These are phyloP conservation scores for Tiaroga cobitis DNA, from an alignment of 2,797 vertebrate species.

Conservation along the genomic window DNA sequence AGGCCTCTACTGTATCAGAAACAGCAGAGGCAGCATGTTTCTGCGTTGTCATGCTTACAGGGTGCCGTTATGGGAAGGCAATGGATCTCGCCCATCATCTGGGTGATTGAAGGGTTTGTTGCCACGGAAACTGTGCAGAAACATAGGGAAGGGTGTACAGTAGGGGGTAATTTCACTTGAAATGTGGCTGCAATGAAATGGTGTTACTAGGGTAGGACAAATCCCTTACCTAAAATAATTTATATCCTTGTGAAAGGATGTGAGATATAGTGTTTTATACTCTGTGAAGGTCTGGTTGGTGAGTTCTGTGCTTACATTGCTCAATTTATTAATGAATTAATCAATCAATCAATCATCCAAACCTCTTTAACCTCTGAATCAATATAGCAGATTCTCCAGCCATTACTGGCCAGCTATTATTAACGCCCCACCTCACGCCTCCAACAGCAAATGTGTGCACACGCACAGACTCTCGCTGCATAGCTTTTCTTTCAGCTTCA, in stretches of 20 bases:
- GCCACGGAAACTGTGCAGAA: slow-evolving; percentile 34
- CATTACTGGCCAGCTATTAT: not conserved
- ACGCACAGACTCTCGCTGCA: not conserved
- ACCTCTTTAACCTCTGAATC: slow-evolving; percentile 21
- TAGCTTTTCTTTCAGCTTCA: slow-evolving; percentile 1
- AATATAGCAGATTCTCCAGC: slow-evolving; percentile 9
- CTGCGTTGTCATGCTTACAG: slow-evolving; percentile 47
- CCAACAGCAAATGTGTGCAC: not conserved
- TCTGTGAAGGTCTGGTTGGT: not conserved
- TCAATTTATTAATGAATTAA: not conserved
- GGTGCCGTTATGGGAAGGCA: slow-evolving; percentile 45
- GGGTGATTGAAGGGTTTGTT: slow-evolving; percentile 53
- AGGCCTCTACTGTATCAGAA: slow-evolving; percentile 39
- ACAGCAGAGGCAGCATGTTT: slow-evolving; percentile 50
- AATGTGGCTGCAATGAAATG: slow-evolving; percentile 34
- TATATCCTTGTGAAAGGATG: not conserved
- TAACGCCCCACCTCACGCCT: not conserved
- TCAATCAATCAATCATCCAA: not conserved
- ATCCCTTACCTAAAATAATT: not conserved
- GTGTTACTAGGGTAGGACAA: slow-evolving; percentile 36
- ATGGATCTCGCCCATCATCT: slow-evolving; percentile 27
- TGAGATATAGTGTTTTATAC: not conserved
- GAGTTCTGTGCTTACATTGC: slow-evolving; percentile 3
- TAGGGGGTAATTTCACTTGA: slow-evolving; percentile 49
- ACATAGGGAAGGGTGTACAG: slow-evolving; percentile 8